A percentile compares a stretch with the other conserved stretches of the same genome.
Evolutionary conservation across 2,113 vertebrate species (phyloP).

Genomic region (Pardalotus punctatus): DNA sequence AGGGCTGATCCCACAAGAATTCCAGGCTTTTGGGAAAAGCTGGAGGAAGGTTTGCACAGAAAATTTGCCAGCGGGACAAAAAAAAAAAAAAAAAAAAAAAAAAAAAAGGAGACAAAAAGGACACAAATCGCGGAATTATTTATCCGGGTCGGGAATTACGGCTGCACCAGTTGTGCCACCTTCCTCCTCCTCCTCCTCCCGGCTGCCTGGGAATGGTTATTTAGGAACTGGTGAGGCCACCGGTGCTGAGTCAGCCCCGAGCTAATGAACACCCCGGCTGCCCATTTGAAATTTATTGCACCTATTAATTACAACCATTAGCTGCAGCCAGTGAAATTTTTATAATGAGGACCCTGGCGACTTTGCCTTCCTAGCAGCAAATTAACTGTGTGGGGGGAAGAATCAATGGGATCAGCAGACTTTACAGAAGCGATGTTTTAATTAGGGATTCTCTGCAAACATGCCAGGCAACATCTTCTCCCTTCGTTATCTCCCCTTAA

Average conservation of each 20-base stretch:
- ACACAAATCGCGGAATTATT: neutral
- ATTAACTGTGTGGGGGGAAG: slow-evolving; percentile 50
- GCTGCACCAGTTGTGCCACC: neutral
- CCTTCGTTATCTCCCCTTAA: slow-evolving; percentile 67
- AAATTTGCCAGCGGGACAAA: neutral
- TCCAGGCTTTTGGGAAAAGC: neutral
- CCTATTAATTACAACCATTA: slow-evolving; percentile 76
- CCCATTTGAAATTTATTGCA: slow-evolving; percentile 69
- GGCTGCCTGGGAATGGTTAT: slow-evolving; percentile 66
- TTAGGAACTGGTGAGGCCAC: slow-evolving; percentile 70
- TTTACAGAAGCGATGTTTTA: slow-evolving; percentile 70
- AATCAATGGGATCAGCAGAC: slow-evolving; percentile 52
- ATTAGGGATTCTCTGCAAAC: slow-evolving; percentile 67
- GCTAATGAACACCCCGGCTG: slow-evolving; percentile 74
- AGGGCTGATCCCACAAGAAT: neutral
- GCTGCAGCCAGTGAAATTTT: slow-evolving; percentile 67
- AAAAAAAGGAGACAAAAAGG: neutral
- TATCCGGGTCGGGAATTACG: neutral
- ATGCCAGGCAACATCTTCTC: slow-evolving; percentile 50
- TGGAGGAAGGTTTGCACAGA: neutral
- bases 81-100: no score
- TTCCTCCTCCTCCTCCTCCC: neutral
- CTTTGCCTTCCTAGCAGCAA: slow-evolving; percentile 60
- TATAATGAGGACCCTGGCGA: slow-evolving; percentile 65
- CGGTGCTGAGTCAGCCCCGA: slow-evolving; percentile 74